Percentiles rank a stretch among this genome's conserved stretches.
phyloP scores from a whole-genome alignment of 2,113 vertebrate species.

The Strix uralensis region DNA sequence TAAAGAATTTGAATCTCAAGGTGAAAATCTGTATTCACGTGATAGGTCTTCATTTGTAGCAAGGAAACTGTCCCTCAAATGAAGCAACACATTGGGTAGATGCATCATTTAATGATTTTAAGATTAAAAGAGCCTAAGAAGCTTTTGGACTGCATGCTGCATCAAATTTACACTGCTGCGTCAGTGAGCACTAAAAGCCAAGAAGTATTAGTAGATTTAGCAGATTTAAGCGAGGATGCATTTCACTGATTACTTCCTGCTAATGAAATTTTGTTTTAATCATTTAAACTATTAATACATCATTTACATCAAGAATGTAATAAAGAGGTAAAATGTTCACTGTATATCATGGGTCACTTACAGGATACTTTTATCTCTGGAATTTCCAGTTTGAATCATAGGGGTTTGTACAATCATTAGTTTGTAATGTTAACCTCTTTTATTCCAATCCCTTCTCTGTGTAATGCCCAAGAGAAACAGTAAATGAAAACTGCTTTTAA shows the following conservation, averaged over 20 bases:
- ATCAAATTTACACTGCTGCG: conserved; percentile 50
- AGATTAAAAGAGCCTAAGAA: conserved; percentile 57
- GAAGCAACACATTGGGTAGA: neutral
- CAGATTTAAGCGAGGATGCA: conserved; percentile 55
- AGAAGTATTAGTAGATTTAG: conserved; percentile 49
- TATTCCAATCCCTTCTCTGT: neutral
- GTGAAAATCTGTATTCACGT: neutral
- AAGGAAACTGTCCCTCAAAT: neutral
- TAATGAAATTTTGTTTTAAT: conserved; percentile 56
- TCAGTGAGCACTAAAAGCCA: conserved; percentile 45
- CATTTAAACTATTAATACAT: conserved; percentile 12
- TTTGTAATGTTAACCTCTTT: neutral
- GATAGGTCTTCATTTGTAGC: neutral
- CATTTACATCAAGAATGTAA: neutral
- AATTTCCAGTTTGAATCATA: neutral
- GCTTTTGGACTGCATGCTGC: conserved; percentile 38
- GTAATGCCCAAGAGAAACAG: neutral
- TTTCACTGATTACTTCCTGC: conserved; percentile 67
- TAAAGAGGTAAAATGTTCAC: neutral
- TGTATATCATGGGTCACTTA: neutral
- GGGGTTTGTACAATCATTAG: neutral
- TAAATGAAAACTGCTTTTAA: neutral
- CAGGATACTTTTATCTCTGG: neutral
- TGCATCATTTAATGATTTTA: conserved; percentile 23
- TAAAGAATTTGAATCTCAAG: neutral